phyloP scores from a whole-genome alignment of 2,113 vertebrate species.

The Cyprinus carpio region DNA sequence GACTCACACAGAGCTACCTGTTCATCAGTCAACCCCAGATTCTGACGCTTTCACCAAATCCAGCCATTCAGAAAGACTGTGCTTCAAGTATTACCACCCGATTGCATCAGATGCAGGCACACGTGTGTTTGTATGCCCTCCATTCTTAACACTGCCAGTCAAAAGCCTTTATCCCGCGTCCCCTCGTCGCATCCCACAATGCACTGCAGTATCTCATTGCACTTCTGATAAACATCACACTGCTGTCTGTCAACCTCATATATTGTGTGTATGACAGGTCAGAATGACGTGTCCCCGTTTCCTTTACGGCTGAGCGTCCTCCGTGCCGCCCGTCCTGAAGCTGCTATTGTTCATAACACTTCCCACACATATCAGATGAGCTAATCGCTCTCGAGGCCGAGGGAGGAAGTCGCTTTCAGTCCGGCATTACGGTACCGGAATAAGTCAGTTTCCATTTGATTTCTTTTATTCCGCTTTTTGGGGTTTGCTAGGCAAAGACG shows the following conservation, averaged over 20 bases:
- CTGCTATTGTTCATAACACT: neutral
- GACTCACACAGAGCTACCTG: neutral
- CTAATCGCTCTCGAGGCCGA: neutral
- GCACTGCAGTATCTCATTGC: neutral
- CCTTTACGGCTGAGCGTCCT: neutral
- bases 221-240: neutral
- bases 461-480: neutral
- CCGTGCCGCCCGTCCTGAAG: neutral
- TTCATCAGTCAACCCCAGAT: neutral
- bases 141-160: neutral
- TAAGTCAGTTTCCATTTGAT: neutral
- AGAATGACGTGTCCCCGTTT: neutral
- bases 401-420: neutral
- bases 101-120: neutral
- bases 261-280: neutral
- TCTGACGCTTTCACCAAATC: neutral
- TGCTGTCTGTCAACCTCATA: neutral
- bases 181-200: neutral
- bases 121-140: neutral
- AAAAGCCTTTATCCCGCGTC: neutral
- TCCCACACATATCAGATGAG: constrained; percentile 15
- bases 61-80: neutral
- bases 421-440: neutral
- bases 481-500: neutral
- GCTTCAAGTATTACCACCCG: neutral